Conservation (phyloP, 2,888 invertebrate genomes). For the Punctoribates punctum region DNA sequence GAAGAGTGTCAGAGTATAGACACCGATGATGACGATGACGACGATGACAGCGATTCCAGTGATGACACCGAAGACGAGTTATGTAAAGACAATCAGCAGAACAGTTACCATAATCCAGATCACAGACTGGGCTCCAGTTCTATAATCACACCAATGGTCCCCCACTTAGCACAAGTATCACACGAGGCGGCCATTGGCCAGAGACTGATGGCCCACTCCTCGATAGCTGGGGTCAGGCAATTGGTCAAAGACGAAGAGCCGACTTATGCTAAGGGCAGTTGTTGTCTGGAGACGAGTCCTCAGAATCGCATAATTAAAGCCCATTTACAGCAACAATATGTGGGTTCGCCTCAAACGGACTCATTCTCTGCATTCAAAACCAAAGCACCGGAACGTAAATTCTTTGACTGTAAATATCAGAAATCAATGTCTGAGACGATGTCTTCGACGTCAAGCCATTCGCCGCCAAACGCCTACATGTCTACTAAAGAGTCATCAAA, state of each 20-base stretch:
- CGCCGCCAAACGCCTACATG: conserved; percentile 16
- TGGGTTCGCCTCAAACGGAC: neutral
- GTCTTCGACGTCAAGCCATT: neutral
- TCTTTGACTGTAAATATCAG: conserved; percentile 32
- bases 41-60: too few species aligned
- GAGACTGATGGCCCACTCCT: neutral
- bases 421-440: neutral
- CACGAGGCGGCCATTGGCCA: neutral
- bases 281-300: neutral
- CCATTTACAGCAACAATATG: neutral
- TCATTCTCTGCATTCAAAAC: neutral
- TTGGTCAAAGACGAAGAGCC: conserved; percentile 8
- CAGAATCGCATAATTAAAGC: conserved; percentile 15
- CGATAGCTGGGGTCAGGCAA: neutral
- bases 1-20: neutral
- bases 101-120: neutral
- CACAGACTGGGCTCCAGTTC: neutral
- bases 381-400: conserved; percentile 15
- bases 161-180: neutral
- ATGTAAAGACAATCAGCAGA: neutral
- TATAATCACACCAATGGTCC: neutral
- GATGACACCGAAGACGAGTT: conserved; percentile 19
- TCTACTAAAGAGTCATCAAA: conserved; percentile 19
- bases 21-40: neutral
- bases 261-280: neutral